A percentile compares a stretch with the other conserved stretches of the same genome.
phyloP scores from a whole-genome alignment of 2,797 vertebrate species.

The Pangasius macronema region DNA sequence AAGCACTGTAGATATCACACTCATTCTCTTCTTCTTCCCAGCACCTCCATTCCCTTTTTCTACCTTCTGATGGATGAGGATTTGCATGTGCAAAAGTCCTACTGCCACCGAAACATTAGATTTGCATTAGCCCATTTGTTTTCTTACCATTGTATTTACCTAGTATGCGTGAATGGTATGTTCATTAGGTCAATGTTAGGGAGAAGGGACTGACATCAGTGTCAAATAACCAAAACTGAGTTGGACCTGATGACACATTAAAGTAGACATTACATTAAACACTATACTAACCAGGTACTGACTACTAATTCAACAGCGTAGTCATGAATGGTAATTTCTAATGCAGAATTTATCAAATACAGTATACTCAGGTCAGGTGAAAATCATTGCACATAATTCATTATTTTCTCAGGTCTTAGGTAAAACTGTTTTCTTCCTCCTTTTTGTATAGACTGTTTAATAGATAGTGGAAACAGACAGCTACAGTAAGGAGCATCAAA shows the following conservation, averaged over 20 bases:
- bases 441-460: neutral
- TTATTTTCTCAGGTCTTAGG: too few species aligned
- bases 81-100: slow-evolving; percentile 63
- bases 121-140: slow-evolving; percentile 69
- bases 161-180: slow-evolving; percentile 48
- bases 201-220: neutral
- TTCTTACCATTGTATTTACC: slow-evolving; percentile 52
- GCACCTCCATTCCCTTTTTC: slow-evolving; percentile 10
- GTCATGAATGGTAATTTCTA: neutral
- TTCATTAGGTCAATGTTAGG: slow-evolving; percentile 45
- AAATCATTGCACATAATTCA: neutral
- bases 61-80: slow-evolving; percentile 22
- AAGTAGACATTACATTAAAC: too few species aligned
- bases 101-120: slow-evolving; percentile 42
- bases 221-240: slow-evolving; percentile 2
- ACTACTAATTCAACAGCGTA: neutral
- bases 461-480: neutral
- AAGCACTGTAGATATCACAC: slow-evolving; percentile 30
- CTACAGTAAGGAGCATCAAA: neutral
- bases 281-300: neutral
- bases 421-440: neutral
- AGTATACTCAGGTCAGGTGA: neutral
- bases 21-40: neutral
- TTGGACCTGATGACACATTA: neutral
- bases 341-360: neutral